Evolutionary conservation across 1,140 invertebrate species (phyloP).

Genomic region (Pseudomyrmex pallidus): DNA sequence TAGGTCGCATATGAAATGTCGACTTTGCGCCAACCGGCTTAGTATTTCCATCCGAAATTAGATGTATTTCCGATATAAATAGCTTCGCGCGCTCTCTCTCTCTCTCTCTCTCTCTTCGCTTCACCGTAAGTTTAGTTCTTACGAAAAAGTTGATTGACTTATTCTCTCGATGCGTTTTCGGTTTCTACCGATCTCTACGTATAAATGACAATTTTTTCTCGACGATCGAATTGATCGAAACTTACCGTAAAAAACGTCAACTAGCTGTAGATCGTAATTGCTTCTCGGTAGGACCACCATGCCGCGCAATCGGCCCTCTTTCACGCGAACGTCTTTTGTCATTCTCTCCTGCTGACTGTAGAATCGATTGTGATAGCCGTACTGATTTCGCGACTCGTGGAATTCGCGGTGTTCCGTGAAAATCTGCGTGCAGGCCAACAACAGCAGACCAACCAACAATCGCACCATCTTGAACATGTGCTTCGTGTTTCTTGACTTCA

Average conservation of each 20-base stretch:
- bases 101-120: too few relatives aligned
- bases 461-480: constrained; percentile 80
- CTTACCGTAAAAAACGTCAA: constrained; percentile 83
- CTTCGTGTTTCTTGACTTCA: constrained; percentile 22
- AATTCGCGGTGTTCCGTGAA: constrained; percentile 78
- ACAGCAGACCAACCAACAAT: constrained; percentile 76
- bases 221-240: constrained; percentile 7
- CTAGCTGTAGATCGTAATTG: constrained; percentile 76
- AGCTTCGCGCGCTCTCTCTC: too few relatives aligned
- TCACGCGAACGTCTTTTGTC: constrained; percentile 80
- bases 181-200: background rate
- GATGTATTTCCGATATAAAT: background rate
- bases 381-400: constrained; percentile 74
- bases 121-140: too few relatives aligned
- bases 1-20: constrained; percentile 26
- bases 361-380: constrained; percentile 69
- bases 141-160: too few relatives aligned
- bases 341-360: constrained; percentile 69
- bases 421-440: constrained; percentile 80
- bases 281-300: constrained; percentile 76
- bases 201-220: background rate
- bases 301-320: constrained; percentile 81
- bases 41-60: background rate
- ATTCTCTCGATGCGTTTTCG: background rate
- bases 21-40: constrained; percentile 23